A percentile compares a stretch with the other conserved stretches of the same genome.
These are phyloP conservation scores for Agapostemon virescens DNA, from an alignment of 2,888 invertebrate species.

Conservation along the genomic window DNA sequence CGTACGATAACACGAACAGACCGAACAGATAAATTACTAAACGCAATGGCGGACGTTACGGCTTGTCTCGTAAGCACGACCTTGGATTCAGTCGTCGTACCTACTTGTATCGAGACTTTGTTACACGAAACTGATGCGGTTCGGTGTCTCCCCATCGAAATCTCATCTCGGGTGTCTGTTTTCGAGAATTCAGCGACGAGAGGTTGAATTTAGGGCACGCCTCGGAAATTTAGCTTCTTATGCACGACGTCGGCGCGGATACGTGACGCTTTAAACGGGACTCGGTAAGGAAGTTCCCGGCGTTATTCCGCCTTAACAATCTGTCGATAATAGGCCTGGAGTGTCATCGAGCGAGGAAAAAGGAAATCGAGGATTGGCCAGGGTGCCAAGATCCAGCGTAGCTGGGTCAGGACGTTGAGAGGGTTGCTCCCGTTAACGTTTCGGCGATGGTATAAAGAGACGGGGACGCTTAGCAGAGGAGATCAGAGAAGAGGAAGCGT, in stretches of 20 bases:
- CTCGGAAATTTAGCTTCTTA: constrained; percentile 48
- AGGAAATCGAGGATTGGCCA: constrained; percentile 67
- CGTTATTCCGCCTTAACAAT: constrained; percentile 57
- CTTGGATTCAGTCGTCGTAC: background rate
- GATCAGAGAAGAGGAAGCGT: background rate
- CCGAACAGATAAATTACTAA: too few species aligned
- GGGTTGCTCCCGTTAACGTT: constrained; percentile 67
- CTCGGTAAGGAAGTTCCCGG: constrained; percentile 2
- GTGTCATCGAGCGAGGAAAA: constrained; percentile 51
- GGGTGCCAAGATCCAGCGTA: constrained; percentile 68
- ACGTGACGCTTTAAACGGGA: constrained; percentile 51
- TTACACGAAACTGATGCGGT: background rate
- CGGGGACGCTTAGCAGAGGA: background rate
- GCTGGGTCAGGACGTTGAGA: constrained; percentile 62
- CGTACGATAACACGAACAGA: too few species aligned
- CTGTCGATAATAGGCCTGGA: constrained; percentile 60
- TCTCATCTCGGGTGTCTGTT: background rate
- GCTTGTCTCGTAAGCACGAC: too few species aligned
- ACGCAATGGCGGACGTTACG: too few species aligned
- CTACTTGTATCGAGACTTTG: background rate
- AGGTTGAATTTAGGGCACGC: constrained; percentile 41
- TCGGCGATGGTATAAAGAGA: constrained; percentile 47
- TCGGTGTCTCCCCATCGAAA: background rate
- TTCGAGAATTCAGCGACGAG: background rate
- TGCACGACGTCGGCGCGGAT: constrained; percentile 40